Evolutionary conservation across 23 tunicate genomes (phyloP), one percentile per base, ranked within the genome.

Genomic region (Botrylloides violaceus): DNA sequence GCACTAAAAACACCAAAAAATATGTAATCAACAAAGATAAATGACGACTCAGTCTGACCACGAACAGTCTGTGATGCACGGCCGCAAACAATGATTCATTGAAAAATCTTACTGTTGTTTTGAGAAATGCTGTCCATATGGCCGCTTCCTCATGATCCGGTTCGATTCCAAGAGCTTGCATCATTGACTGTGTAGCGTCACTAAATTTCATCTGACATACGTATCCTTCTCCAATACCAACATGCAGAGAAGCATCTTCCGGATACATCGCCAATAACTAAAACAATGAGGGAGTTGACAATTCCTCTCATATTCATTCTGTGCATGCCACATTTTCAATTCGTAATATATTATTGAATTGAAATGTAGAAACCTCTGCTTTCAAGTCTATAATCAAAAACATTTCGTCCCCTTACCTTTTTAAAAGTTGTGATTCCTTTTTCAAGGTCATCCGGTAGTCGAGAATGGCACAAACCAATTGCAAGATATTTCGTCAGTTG

Each of bases 351-450:
- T n/a, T n/a, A n/a, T n/a, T n/a, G n/a, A n/a, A n/a, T n/a, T n/a
- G n/a, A n/a, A n/a, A n/a, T n/a, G n/a, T n/a, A n/a, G n/a, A n/a
- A n/a, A n/a, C n/a, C n/a, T n/a, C n/a, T n/a, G n/a, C n/a, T n/a
- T n/a, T n/a, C n/a, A n/a, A n/a, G n/a, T n/a, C n/a, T n/a, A n/a
- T n/a, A n/a, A n/a, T n/a, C n/a, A n/a, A n/a, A n/a, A n/a, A n/a
- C n/a, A n/a, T n/a, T n/a, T n/a, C n/a, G n/a, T n/a, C 28, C 22
- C 25, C 73, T 55, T 58, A 79, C 94, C 64, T 85, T 78, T 29
- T 85, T 80, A 61, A 59, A 85, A 28, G 94, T 85, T 66, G 66
- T 80, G 25, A 72, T 68, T 27, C 85, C 76, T 34, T 61, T 55
- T 18, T 53, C 43, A 20, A 79, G 2, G 36, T 61, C 36, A 26